Conservation (phyloP, 2,113 vertebrate genomes). For the Hystrix cristata region DNA sequence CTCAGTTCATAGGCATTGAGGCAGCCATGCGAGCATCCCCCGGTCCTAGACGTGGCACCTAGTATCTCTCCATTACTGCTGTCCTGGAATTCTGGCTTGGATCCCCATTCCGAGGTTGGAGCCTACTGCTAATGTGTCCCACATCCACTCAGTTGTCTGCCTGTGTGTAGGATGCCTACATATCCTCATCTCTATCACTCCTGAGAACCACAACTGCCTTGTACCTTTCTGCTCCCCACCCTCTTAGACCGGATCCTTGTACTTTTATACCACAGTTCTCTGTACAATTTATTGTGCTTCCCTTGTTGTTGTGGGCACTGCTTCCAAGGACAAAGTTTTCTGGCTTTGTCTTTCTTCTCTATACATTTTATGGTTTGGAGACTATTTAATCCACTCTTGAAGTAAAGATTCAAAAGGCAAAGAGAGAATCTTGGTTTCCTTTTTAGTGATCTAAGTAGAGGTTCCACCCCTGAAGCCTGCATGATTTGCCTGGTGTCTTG, state of each 20-base stretch:
- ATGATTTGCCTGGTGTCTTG: neutral
- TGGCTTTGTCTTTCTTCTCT: neutral
- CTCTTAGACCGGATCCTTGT: neutral
- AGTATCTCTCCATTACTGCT: neutral
- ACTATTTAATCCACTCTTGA: neutral
- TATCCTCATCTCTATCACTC: neutral
- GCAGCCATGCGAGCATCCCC: neutral
- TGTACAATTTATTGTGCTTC: neutral
- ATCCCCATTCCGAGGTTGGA: neutral
- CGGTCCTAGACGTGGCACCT: neutral
- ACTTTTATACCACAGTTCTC: neutral
- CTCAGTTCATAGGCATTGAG: neutral
- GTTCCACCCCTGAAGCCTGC: neutral
- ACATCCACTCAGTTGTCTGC: neutral
- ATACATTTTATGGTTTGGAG: neutral
- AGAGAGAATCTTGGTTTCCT: neutral
- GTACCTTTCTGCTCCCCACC: neutral
- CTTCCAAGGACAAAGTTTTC: neutral
- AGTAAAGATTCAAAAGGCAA: conserved; percentile 19
- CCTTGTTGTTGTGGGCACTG: neutral
- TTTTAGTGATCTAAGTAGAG: neutral
- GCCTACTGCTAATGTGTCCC: too few species aligned
- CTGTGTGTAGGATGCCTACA: accelerated
- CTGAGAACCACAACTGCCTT: neutral
- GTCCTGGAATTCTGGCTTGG: neutral